These are phyloP conservation scores for Drosophila trapezifrons DNA, from an alignment of 1,140 invertebrate species.

Conservation along the genomic window DNA sequence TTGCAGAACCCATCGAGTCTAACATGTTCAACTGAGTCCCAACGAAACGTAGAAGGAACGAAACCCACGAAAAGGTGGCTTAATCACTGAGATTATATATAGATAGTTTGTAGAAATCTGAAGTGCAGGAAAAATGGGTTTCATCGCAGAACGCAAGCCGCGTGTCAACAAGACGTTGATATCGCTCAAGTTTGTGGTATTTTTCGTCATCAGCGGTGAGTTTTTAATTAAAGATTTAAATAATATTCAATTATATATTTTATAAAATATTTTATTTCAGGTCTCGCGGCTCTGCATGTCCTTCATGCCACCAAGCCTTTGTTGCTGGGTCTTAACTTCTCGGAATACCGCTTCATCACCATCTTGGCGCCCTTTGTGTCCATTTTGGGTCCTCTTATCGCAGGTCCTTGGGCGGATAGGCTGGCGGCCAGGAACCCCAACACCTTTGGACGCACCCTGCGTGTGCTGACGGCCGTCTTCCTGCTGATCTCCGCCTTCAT, in stretches of 20 bases:
- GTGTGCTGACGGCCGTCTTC: conserved; percentile 88
- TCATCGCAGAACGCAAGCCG: conserved; percentile 53
- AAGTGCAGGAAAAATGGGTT: conserved; percentile 72
- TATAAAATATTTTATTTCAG: conserved; percentile 82
- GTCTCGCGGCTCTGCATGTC: conserved; percentile 90
- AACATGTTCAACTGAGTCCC: conserved; percentile 44
- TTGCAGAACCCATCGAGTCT: conserved; percentile 45
- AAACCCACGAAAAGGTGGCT: conserved; percentile 34
- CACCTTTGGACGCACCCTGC: conserved; percentile 83
- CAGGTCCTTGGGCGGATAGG: conserved; percentile 88
- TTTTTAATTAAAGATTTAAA: background rate
- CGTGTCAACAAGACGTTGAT: conserved; percentile 77
- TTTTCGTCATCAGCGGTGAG: conserved; percentile 80
- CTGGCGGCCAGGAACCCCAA: conserved; percentile 84
- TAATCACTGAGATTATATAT: conserved; percentile 31
- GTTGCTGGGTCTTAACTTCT: conserved; percentile 87
- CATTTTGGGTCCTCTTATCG: conserved; percentile 88
- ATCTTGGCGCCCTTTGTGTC: conserved; percentile 90
- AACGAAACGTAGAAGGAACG: conserved; percentile 10
- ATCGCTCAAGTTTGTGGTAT: conserved; percentile 76
- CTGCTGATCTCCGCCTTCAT: conserved; percentile 88
- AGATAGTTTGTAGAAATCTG: conserved; percentile 34
- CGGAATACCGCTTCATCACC: conserved; percentile 89
- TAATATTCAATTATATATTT: background rate
- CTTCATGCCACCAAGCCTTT: conserved; percentile 91